Conservation (phyloP, 2,113 vertebrate genomes). For the Halcyon senegalensis region DNA sequence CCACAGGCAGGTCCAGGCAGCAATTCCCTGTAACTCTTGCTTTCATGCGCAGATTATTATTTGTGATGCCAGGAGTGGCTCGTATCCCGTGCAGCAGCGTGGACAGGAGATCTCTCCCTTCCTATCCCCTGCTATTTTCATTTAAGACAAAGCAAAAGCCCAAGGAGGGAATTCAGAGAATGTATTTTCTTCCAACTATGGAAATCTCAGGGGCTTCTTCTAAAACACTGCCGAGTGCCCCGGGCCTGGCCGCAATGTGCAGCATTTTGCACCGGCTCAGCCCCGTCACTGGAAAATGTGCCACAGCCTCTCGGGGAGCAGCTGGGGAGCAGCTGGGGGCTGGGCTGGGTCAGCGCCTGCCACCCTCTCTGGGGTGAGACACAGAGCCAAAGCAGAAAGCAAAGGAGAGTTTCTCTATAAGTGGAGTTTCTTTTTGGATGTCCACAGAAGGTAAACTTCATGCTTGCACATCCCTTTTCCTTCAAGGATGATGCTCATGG, state of each 20-base stretch:
- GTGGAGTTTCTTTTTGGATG: not conserved
- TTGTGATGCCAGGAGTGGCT: not conserved
- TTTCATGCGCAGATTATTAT: not conserved
- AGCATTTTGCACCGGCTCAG: not conserved
- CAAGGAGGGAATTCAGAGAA: conserved; percentile 66
- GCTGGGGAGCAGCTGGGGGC: conserved; percentile 74
- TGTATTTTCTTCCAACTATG: conserved; percentile 61
- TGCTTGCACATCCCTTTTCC: not conserved
- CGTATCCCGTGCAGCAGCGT: rapidly evolving
- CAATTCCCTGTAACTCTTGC: not conserved
- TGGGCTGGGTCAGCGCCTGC: not conserved
- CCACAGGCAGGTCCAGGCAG: not conserved
- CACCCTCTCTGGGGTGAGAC: not conserved
- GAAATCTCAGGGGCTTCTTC: conserved; percentile 60
- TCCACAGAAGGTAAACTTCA: not conserved
- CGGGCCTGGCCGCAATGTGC: not conserved
- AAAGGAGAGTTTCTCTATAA: not conserved
- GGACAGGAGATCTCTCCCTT: not conserved
- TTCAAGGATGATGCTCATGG: not conserved
- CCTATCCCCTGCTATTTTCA: not conserved
- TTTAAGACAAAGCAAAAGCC: conserved; percentile 44
- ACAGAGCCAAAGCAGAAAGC: not conserved
- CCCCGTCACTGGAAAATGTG: not conserved
- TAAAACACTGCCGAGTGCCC: conserved; percentile 13
- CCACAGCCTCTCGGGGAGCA: conserved; percentile 18